Base-by-base conservation (phyloP, 1,140 invertebrate species). In the Leptinotarsa lineolata region DNA sequence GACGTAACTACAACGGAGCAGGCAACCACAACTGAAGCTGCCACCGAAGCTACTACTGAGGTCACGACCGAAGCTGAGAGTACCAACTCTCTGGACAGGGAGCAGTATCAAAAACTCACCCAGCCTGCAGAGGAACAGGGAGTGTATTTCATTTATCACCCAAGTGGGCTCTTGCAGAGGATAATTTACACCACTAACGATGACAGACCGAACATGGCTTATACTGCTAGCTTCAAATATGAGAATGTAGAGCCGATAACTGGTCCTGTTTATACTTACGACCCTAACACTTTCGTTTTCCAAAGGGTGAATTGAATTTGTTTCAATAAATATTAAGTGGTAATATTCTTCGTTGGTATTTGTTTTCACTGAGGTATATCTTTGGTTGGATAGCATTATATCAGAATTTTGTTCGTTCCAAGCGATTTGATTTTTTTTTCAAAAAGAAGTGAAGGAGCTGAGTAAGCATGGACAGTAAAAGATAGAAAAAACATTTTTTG, bases 181-280 rank as follows among this genome's bases (percentile, higher is more conserved):
- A 85, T 88, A 13, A 82, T 82, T 30, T 89, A 88, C 76, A 80
- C 86, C 8, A 88, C 87, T 54, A 83, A 83, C 4, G 83, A 87
- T 72, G 83, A 89, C 76, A 68, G 83, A 39, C 84, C 84, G 54
- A 85, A 87, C 3, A 88, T 87, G 87, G 87, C 85, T 20, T 88
- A 87, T 74, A 84, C 85, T 30, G 87, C 88, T 6, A 86, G 85
- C 70, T 85, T 88, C 22, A 86, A 84, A 8, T 88, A 88, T 15
- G 85, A 88, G 74, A 87, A 88, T 78, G 86, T 88, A 4, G 87
- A 89, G 46, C 88, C 87, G 1, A 85, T 89, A 45, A 82, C 83
- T 4, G 87, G 86, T 22, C 87, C 87, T 44, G 86, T 89, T 74
- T 89, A 86, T 77, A 86, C 86, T 4, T 89, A 88, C 74, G 78